Base-by-base conservation (phyloP, 2,797 vertebrate genomes). In the Limnodromus scolopaceus region DNA sequence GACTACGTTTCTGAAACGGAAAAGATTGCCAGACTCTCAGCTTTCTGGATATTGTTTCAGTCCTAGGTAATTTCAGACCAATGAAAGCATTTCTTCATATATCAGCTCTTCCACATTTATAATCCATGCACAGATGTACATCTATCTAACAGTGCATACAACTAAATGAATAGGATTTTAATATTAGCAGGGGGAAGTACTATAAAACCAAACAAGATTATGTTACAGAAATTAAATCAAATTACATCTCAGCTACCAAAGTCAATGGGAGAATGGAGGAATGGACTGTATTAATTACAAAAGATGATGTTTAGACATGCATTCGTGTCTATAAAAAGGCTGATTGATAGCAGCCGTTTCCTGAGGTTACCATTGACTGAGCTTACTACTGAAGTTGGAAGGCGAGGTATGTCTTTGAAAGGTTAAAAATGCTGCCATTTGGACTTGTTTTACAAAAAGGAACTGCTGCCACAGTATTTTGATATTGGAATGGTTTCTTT, bases 121-220 rank as follows among this genome's bases (percentile, higher is more conserved):
- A 51, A 5, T 58, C 76, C 45, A 25, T 77, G 46, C 87, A 43
- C 30, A 54, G 49, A 63, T 27, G 51, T 10, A 19, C 74, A 78
- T 93, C 74, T 55, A 81, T 83, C 76, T 68, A n/a, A 13, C 69
- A 30, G 57, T 41, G 65, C 86, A 68, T 61, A 61, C 60, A 57
- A 41, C 1, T 5, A 95, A 95, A 95, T 95, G 57, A 96, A 94
- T 75, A 89, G 94, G 61, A 75, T 94, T 96, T 96, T 95, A 96
- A 96, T 94, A 92, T 63, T 65, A 96, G 46, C 90, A 49, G 69
- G 63, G 94, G 86, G 86, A 97, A 96, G 86, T 79, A 79, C 43
- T 28, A 75, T 19, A 76, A 96, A 93, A 32, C 7, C 83, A 96
- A 95, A 95, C 74, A 39, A 92, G 93, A 94, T 97, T 95, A 96